Evolutionary conservation across 2,797 vertebrate genomes (phyloP).

Genomic region (Cuculus canorus): DNA sequence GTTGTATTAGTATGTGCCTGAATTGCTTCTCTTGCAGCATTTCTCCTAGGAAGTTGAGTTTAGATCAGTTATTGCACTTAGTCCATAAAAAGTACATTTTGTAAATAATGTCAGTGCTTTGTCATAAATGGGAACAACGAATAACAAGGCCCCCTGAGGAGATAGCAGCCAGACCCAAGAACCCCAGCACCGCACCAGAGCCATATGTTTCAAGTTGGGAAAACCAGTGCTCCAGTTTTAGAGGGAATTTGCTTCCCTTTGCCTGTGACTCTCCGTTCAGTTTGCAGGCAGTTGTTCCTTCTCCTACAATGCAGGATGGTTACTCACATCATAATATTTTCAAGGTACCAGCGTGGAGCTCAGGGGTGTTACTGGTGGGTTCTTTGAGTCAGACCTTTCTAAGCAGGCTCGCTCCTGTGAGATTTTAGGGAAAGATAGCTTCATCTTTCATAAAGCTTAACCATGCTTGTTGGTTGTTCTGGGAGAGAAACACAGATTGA

Average conservation of each 20-base stretch:
- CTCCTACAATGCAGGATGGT: fast-evolving
- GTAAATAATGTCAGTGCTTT: conserved; percentile 32
- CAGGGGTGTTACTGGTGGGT: background rate
- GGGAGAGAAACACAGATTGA: background rate
- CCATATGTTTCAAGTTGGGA: background rate
- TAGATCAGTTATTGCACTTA: conserved; percentile 26
- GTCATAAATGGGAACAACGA: conserved; percentile 29
- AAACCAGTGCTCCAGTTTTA: background rate
- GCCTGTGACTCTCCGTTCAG: background rate
- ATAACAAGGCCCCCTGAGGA: background rate
- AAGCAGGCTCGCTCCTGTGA: background rate
- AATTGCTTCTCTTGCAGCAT: conserved; percentile 40
- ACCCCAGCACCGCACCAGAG: background rate
- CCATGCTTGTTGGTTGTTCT: background rate
- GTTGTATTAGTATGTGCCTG: conserved; percentile 8
- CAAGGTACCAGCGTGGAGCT: background rate
- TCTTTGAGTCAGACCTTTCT: background rate
- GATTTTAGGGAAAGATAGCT: background rate
- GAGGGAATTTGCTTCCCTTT: background rate
- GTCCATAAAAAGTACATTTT: background rate
- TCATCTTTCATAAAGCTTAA: background rate
- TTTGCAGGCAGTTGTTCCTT: background rate
- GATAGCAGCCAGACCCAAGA: background rate
- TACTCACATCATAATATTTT: background rate
- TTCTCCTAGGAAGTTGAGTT: conserved; percentile 39